These are phyloP conservation scores for Coregonus ussuriensis DNA, from an alignment of 2,797 vertebrate species.

Conservation along the genomic window DNA sequence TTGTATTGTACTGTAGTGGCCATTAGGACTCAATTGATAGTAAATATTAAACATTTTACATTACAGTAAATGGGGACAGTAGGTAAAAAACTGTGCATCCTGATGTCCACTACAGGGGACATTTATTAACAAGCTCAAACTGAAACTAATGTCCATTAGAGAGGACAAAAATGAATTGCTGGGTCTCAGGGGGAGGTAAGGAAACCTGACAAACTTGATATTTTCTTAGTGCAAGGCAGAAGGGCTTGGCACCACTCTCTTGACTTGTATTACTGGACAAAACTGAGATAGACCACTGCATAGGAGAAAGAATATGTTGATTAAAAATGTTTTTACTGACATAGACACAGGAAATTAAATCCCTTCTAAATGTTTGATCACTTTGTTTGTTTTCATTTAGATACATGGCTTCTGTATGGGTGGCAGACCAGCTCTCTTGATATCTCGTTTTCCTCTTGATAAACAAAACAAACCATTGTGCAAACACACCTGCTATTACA, in stretches of 20 bases:
- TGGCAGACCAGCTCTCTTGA: background rate
- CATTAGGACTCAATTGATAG: too few species aligned
- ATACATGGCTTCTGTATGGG: background rate
- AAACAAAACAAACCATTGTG: background rate
- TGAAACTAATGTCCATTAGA: too few species aligned
- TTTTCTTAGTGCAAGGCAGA: background rate
- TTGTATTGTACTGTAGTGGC: too few species aligned
- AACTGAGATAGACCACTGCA: background rate
- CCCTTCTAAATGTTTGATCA: background rate
- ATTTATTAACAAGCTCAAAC: too few species aligned
- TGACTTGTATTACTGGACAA: background rate
- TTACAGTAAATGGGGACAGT: too few species aligned
- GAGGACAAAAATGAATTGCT: too few species aligned
- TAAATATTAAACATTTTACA: too few species aligned
- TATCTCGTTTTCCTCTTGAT: background rate
- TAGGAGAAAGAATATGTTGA: background rate
- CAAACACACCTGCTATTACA: conserved; percentile 2
- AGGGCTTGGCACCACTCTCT: background rate
- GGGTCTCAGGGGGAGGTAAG: too few species aligned
- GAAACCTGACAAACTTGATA: too few species aligned
- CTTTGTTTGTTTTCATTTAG: background rate
- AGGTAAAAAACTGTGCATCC: too few species aligned
- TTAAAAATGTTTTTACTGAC: background rate
- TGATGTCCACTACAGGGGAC: too few species aligned
- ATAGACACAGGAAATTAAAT: background rate